phyloP scores from a whole-genome alignment of 2,888 invertebrate species.

The Nudaria mundana region DNA sequence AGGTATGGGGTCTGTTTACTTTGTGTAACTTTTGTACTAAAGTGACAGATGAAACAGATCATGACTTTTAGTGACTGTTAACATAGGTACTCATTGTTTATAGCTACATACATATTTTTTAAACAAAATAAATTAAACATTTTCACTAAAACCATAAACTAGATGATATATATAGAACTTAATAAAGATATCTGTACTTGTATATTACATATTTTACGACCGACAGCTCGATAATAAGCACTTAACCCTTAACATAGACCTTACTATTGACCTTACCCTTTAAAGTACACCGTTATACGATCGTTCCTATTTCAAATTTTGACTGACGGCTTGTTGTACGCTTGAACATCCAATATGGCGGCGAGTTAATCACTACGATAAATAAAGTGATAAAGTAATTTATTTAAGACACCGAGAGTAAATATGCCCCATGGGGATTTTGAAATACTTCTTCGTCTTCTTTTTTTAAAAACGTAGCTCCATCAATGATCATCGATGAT shows the following conservation, averaged over 20 bases:
- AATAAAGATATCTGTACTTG: background rate
- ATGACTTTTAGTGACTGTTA: no score
- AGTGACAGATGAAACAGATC: no score
- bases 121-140: no score
- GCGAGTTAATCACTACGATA: slow-evolving; percentile 40
- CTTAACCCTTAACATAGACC: slow-evolving; percentile 4
- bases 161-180: background rate
- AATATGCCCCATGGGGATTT: slow-evolving; percentile 49
- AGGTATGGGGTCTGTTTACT: no score
- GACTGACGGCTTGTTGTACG: slow-evolving; percentile 32
- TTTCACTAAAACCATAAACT: slow-evolving; percentile 2
- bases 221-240: background rate
- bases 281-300: slow-evolving; percentile 15
- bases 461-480: no score
- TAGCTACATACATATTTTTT: no score
- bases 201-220: slow-evolving; percentile 1
- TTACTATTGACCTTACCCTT: slow-evolving; percentile 3
- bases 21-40: no score
- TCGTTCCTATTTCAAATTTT: slow-evolving; percentile 34
- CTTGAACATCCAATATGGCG: slow-evolving; percentile 29
- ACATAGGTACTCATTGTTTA: background rate
- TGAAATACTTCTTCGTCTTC: no score
- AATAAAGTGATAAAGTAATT: slow-evolving; percentile 47
- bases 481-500: no score
- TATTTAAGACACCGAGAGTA: slow-evolving; percentile 33